phyloP scores from a whole-genome alignment of 2,888 invertebrate genomes.

The Vandiemenella viatica region DNA sequence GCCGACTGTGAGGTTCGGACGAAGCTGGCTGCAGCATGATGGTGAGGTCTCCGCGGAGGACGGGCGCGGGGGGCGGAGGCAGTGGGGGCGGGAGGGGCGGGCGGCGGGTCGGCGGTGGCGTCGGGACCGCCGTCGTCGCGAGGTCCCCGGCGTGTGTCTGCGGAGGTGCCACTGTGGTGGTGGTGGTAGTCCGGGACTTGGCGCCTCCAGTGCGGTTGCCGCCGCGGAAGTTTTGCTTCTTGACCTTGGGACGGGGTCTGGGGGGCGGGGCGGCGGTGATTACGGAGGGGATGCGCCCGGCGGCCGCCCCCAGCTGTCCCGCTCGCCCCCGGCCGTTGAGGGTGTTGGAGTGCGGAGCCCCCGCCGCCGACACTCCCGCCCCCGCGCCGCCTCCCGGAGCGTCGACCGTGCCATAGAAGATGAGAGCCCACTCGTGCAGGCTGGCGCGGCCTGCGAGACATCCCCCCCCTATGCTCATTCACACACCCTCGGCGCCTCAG shows the following conservation, averaged over 20 bases:
- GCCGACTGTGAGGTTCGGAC: not conserved
- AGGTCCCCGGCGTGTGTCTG: slow-evolving; percentile 22
- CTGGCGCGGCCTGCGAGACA: slow-evolving; percentile 73
- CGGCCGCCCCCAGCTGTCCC: slow-evolving; percentile 23
- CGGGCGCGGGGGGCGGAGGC: slow-evolving; percentile 6
- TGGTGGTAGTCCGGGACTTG: slow-evolving; percentile 19
- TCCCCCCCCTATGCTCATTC: too few relatives aligned
- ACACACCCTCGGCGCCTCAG: too few relatives aligned
- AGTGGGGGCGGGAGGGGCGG: slow-evolving; percentile 32
- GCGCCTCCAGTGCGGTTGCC: too few relatives aligned
- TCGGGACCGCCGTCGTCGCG: slow-evolving; percentile 18
- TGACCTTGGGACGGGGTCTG: slow-evolving; percentile 4
- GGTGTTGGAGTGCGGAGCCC: too few relatives aligned
- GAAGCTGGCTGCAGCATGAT: not conserved
- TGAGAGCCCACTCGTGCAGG: slow-evolving; percentile 84
- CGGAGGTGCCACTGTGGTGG: slow-evolving; percentile 20
- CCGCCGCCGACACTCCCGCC: slow-evolving; percentile 23
- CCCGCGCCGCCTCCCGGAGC: slow-evolving; percentile 28
- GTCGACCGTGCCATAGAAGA: slow-evolving; percentile 73
- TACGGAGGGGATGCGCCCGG: too few relatives aligned
- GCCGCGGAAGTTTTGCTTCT: too few relatives aligned
- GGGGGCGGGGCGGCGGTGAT: slow-evolving; percentile 15
- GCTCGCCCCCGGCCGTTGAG: too few relatives aligned
- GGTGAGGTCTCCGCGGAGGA: too few relatives aligned
- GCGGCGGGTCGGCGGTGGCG: slow-evolving; percentile 17